Percentiles rank a stretch among this genome's conserved stretches.
Conservation (phyloP, 2,888 invertebrate species). For the Acanthococcus lagerstroemiae region DNA sequence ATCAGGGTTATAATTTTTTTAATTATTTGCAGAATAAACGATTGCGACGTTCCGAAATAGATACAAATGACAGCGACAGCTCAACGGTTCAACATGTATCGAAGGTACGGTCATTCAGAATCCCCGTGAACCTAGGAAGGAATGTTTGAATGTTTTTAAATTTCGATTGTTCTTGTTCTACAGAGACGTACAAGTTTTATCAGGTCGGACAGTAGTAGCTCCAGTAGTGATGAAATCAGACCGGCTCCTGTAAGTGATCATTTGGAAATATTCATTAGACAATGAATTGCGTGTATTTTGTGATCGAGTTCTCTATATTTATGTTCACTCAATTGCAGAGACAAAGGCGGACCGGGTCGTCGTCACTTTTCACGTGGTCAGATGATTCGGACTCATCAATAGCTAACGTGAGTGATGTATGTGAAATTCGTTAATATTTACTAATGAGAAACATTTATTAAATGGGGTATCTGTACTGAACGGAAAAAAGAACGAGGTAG, state of each 20-base stretch:
- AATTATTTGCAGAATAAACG: constrained; percentile 4
- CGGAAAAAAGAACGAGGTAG: too few species aligned
- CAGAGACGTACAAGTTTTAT: neutral
- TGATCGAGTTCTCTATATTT: neutral
- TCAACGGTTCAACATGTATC: neutral
- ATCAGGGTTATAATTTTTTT: neutral
- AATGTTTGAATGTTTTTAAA: neutral
- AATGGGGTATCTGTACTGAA: too few species aligned
- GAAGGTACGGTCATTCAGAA: neutral
- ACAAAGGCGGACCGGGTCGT: neutral
- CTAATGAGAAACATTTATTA: too few species aligned
- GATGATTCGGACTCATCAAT: neutral
- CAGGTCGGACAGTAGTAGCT: constrained; percentile 12
- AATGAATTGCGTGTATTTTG: neutral
- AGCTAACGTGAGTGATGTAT: neutral
- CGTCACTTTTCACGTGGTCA: neutral
- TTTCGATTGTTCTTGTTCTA: neutral
- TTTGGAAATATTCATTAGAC: neutral
- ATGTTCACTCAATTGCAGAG: neutral
- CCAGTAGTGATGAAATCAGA: neutral
- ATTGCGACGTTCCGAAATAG: neutral
- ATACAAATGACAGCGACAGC: constrained; percentile 12
- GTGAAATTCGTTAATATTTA: too few species aligned
- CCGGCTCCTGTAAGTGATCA: neutral
- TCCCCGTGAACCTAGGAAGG: neutral